A percentile compares a stretch with the other conserved stretches of the same genome.
phyloP scores from a whole-genome alignment of 2,113 vertebrate genomes.

The Daphoenositta chrysoptera region DNA sequence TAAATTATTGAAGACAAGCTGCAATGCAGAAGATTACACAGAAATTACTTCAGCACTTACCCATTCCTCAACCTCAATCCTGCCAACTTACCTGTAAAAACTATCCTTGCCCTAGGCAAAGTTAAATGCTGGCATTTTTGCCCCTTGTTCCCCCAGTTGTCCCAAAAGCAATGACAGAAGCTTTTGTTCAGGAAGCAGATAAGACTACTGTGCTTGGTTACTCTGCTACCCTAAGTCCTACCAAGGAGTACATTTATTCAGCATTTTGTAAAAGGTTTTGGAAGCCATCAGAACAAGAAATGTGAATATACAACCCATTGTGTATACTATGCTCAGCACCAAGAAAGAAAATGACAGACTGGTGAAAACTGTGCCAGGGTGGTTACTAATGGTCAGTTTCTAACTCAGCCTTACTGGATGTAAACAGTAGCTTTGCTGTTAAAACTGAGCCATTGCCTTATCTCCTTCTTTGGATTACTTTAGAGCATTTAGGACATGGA shows the following conservation, averaged over 20 bases:
- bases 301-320: background rate
- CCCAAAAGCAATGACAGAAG: background rate
- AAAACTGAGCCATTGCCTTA: background rate
- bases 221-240: background rate
- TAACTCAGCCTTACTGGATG: background rate
- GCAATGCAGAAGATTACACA: background rate
- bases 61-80: background rate
- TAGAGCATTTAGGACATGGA: slow-evolving; percentile 7
- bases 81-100: background rate
- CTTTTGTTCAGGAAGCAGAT: background rate
- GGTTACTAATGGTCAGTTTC: background rate
- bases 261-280: background rate
- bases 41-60: background rate
- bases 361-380: background rate
- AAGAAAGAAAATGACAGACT: background rate
- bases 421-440: background rate
- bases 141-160: background rate
- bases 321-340: background rate
- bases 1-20: background rate
- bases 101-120: background rate
- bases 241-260: background rate
- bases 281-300: background rate
- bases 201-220: background rate
- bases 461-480: slow-evolving; percentile 26
- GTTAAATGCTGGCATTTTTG: background rate